Conservation (phyloP, 1,140 invertebrate species). For the Camponotus floridanus region DNA sequence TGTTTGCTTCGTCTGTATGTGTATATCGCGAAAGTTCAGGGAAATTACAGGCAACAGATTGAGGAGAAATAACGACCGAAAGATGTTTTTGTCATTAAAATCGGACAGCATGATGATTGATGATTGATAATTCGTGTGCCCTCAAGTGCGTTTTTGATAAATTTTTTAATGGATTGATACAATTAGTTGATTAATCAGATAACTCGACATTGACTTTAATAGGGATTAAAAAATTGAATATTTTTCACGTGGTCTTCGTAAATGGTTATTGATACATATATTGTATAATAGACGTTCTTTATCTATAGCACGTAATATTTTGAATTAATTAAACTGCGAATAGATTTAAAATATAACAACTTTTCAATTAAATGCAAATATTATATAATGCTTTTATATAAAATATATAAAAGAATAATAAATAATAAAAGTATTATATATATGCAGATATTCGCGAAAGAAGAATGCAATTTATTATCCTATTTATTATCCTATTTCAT, state of each 20-base stretch:
- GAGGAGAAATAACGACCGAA: conserved; percentile 13
- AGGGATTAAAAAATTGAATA: conserved; percentile 11
- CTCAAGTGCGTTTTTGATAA: conserved; percentile 7
- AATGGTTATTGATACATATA: conserved; percentile 22
- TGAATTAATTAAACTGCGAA: conserved; percentile 8
- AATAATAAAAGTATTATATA: background rate
- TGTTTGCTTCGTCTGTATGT: conserved; percentile 29
- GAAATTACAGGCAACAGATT: conserved; percentile 41
- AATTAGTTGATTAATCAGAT: conserved; percentile 29
- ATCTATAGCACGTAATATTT: background rate
- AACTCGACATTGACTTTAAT: conserved; percentile 23
- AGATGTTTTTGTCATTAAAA: conserved; percentile 61
- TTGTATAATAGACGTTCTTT: background rate
- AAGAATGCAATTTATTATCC: background rate
- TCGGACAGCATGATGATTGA: conserved; percentile 35
- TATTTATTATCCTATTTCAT: too few relatives aligned
- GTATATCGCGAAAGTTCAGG: conserved; percentile 27
- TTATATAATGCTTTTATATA: background rate
- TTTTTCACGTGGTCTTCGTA: background rate
- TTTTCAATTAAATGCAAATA: conserved; percentile 33
- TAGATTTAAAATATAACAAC: background rate
- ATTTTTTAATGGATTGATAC: conserved; percentile 29
- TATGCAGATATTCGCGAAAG: background rate
- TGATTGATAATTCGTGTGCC: conserved; percentile 42
- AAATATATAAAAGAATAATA: background rate